Evolutionary conservation across 2,113 vertebrate genomes (phyloP).

Genomic region (Podarcis cretensis): DNA sequence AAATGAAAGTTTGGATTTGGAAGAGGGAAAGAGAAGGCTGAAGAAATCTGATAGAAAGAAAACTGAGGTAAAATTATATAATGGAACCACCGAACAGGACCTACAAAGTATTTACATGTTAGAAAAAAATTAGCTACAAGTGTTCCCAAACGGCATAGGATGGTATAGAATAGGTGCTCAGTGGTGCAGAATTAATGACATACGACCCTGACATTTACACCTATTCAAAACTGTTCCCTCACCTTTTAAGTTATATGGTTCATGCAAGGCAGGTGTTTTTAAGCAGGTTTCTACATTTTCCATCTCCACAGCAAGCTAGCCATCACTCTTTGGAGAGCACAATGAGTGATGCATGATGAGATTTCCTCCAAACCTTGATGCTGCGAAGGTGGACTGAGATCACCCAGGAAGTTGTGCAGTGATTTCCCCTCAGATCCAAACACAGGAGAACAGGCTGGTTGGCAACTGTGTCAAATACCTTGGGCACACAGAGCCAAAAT

Average conservation of each 20-base stretch:
- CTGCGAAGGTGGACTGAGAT: background rate
- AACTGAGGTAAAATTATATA: background rate
- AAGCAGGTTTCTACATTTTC: background rate
- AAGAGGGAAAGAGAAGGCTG: background rate
- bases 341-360: background rate
- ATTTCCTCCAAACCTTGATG: background rate
- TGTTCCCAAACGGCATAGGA: background rate
- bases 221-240: background rate
- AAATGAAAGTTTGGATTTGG: background rate
- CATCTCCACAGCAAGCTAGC: background rate
- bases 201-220: background rate
- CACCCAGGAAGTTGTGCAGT: background rate
- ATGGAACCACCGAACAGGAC: background rate
- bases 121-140: background rate
- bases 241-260: background rate
- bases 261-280: background rate
- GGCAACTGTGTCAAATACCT: background rate
- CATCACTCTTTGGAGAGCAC: background rate
- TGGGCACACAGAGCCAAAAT: background rate
- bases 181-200: background rate
- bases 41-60: background rate
- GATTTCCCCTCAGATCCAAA: background rate
- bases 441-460: background rate
- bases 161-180: background rate
- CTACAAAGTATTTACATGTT: background rate